Conservation (phyloP, 2,888 invertebrate species). For the Latheticus oryzae region DNA sequence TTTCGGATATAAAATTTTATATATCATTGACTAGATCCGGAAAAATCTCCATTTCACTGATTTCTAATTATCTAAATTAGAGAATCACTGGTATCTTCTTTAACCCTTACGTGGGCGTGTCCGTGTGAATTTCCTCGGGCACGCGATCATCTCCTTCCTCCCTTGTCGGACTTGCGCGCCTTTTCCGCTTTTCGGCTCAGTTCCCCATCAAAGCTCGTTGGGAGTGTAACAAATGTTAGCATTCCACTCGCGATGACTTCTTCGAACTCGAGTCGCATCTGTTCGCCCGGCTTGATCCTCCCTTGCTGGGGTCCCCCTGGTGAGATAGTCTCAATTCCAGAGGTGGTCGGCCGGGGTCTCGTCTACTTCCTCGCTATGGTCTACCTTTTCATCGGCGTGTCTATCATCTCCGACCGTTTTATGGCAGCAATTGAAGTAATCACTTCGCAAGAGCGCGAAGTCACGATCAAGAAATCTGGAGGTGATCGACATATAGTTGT, state of each 20-base stretch:
- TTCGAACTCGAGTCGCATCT: conserved; percentile 62
- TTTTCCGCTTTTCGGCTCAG: conserved; percentile 50
- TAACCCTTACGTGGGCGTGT: too few species aligned
- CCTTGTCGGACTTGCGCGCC: conserved; percentile 53
- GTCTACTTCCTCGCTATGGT: conserved; percentile 90
- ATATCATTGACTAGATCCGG: too few species aligned
- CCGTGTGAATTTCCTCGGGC: too few species aligned
- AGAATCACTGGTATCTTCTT: too few species aligned
- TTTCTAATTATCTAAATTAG: too few species aligned
- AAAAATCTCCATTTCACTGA: too few species aligned
- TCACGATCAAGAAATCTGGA: conserved; percentile 88
- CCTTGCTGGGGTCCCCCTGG: conserved; percentile 87
- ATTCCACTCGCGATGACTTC: conserved; percentile 41
- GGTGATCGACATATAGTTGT: conserved; percentile 89
- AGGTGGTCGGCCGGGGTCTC: conserved; percentile 85
- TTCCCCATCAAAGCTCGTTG: too few species aligned
- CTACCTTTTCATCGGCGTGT: conserved; percentile 98
- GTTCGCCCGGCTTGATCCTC: conserved; percentile 87
- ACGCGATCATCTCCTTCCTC: too few species aligned
- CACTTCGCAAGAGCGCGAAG: conserved; percentile 96
- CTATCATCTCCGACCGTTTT: conserved; percentile 98
- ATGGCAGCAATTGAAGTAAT: conserved; percentile 99
- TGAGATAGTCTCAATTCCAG: conserved; percentile 78
- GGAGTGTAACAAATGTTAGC: too few species aligned
- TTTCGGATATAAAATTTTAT: too few species aligned